Conservation (phyloP, 2,797 vertebrate genomes). For the Anguilla megastoma region DNA sequence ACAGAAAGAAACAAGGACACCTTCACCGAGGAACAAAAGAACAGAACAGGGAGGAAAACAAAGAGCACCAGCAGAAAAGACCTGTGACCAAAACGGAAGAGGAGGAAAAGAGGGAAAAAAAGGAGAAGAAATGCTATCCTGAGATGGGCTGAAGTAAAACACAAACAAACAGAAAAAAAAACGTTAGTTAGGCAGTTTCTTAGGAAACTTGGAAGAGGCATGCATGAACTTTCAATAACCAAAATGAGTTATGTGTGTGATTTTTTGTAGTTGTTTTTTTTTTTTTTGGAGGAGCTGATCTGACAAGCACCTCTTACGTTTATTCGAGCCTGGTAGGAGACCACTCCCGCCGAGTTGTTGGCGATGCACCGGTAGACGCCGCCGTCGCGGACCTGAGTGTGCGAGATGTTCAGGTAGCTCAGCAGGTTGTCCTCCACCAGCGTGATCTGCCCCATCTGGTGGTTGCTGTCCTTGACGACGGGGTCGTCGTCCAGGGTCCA, state of each 20-base stretch:
- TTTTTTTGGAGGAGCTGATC: slow-evolving; percentile 98
- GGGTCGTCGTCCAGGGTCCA: slow-evolving; percentile 97
- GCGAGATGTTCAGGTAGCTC: slow-evolving; percentile 97
- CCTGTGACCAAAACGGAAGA: slow-evolving; percentile 42
- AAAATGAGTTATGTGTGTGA: slow-evolving; percentile 70
- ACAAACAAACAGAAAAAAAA: slow-evolving; percentile 9
- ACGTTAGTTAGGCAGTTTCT: slow-evolving; percentile 43
- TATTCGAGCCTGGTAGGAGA: slow-evolving; percentile 99
- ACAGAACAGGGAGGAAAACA: slow-evolving; percentile 13
- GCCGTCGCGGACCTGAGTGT: slow-evolving; percentile 93
- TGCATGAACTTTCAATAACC: slow-evolving; percentile 61
- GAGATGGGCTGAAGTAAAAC: slow-evolving; percentile 45
- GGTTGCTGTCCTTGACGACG: slow-evolving; percentile 89
- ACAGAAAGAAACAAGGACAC: slow-evolving; percentile 52
- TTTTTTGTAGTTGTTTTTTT: slow-evolving; percentile 72
- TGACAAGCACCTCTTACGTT: slow-evolving; percentile 99
- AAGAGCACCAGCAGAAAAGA: slow-evolving; percentile 52
- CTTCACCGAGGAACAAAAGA: neutral
- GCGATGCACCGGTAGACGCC: slow-evolving; percentile 97
- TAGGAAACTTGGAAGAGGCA: slow-evolving; percentile 48
- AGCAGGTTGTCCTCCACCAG: slow-evolving; percentile 91
- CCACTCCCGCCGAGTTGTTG: slow-evolving; percentile 97
- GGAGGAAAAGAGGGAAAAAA: neutral
- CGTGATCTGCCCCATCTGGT: slow-evolving; percentile 92
- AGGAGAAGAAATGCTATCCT: slow-evolving; percentile 52